Conservation (phyloP, 2,113 vertebrate species). For the Castor canadensis region DNA sequence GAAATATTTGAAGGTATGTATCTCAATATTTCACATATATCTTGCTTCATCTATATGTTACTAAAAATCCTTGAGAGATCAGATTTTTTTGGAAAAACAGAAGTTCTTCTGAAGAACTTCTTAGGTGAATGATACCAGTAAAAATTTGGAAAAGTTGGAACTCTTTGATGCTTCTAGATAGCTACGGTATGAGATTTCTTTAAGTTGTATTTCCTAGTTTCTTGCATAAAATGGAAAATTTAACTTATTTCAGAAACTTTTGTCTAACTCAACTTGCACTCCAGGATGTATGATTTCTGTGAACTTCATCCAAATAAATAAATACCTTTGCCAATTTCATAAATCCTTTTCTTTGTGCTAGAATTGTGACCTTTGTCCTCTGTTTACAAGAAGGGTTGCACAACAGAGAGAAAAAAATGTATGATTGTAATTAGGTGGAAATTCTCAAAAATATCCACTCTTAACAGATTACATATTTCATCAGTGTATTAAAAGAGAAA, state of each 20-base stretch:
- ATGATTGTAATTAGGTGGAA: not conserved
- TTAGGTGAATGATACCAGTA: not conserved
- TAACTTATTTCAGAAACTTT: not conserved
- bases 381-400: not conserved
- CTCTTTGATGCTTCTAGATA: not conserved
- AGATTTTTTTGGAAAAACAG: not conserved
- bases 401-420: not conserved
- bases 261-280: conserved; percentile 65
- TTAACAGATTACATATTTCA: not conserved
- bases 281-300: conserved; percentile 42
- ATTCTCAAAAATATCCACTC: not conserved
- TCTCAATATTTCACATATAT: not conserved
- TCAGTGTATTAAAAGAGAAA: not conserved
- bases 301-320: conserved; percentile 59
- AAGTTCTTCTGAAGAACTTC: not conserved
- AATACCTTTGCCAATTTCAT: not conserved
- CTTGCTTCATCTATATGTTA: not conserved
- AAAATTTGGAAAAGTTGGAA: not conserved
- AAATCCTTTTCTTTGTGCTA: conserved; percentile 46
- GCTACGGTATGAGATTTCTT: not conserved
- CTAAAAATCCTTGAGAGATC: not conserved
- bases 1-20: not conserved
- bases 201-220: not conserved
- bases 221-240: not conserved
- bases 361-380: conserved; percentile 11